Evolutionary conservation across 2,113 vertebrate genomes (phyloP).

Genomic region (Tor tambroides): DNA sequence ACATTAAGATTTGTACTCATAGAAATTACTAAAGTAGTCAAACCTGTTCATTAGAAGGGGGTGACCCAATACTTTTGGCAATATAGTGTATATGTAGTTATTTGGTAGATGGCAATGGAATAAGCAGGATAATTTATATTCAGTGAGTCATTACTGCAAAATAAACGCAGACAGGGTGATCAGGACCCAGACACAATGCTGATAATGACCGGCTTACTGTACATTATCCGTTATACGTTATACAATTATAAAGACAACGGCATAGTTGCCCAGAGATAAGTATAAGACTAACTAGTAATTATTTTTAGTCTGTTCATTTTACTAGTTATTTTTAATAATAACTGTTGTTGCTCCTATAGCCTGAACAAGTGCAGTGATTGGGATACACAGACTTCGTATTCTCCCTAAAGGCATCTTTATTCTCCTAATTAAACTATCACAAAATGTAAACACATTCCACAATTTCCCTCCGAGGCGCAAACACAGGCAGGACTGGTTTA

Average conservation of each 20-base stretch:
- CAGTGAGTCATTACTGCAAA: not conserved
- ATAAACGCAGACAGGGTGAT: not conserved
- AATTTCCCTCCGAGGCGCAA: not conserved
- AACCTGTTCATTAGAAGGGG: no score
- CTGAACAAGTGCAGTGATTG: slow-evolving; percentile 1
- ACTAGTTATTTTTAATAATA: not conserved
- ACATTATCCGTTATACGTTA: not conserved
- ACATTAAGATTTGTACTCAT: no score
- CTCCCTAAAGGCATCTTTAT: slow-evolving; percentile 24
- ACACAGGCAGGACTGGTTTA: not conserved
- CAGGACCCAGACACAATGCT: not conserved
- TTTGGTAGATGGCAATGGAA: not conserved
- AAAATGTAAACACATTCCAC: not conserved
- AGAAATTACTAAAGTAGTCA: no score
- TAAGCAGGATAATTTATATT: no score
- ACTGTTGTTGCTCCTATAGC: not conserved
- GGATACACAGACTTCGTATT: not conserved
- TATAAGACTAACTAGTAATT: slow-evolving; percentile 24
- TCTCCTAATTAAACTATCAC: not conserved
- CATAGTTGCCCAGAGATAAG: not conserved
- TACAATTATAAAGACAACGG: not conserved
- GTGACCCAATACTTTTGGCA: no score
- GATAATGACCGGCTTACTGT: not conserved
- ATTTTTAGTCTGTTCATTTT: not conserved
- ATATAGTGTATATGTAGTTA: no score